Base-by-base conservation (phyloP, 2,888 invertebrate species). In the Napeogenes sylphis region DNA sequence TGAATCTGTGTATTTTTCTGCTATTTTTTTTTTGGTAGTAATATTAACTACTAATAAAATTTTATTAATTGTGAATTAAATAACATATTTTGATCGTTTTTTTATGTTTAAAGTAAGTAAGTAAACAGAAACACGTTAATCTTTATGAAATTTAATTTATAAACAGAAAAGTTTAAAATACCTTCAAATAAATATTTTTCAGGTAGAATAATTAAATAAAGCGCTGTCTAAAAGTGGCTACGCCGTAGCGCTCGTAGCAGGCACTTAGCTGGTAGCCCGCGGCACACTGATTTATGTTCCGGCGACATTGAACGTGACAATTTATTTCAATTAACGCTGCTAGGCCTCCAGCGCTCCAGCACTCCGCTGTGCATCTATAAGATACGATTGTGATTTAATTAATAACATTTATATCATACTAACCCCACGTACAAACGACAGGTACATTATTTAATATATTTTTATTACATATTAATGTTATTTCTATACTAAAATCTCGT, bases 301-400 rank as follows among this genome's bases (percentile, higher is more conserved):
- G 76, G 77, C 86, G 82, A 81, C 86, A 81, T 76, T 77, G 79
- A 81, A 80, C 82, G 84, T 82, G 87, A 90, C 90, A 89, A 90
- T 90, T 90, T 85, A 90, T 90, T 90, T 90, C 90, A 90, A 90
- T 90, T 90, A 90, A 80, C 82, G 84, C 81, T 74, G 63, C 74
- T 71, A 71, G 78, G 82, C 84, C 86, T 77, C 73, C 64, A 65
- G 68, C 35, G 4, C 35, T 6, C 35, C 35, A 5, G 4, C 69
- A 58, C 68, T 68, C 69, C 63, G 67, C 63, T 66, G 75, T 76
- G 73, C 77, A 70, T 64, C 67, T 70, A 66, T 64, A 68, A 70
- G 67, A 72, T 68, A 71, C 68, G 51, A 10, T 51, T 21, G 30
- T 51, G 4, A 51, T 51, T 51, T 30, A 51, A 51, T 51, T 51